These are phyloP conservation scores for Scatophagus argus DNA, from an alignment of 2,113 vertebrate species.

Conservation along the genomic window DNA sequence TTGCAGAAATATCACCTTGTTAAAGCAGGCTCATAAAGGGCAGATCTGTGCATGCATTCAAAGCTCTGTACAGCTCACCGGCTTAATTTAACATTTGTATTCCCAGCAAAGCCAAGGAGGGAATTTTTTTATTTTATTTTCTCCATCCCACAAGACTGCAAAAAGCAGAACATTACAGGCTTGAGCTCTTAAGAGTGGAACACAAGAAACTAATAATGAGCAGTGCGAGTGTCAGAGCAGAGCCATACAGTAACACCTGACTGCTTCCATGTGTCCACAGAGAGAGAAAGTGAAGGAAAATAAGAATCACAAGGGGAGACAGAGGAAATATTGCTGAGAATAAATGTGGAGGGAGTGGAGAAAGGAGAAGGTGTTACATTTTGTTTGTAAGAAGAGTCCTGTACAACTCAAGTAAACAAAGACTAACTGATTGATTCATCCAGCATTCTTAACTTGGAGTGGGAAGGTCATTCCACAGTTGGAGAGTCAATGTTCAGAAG, in stretches of 20 bases:
- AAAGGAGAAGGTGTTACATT: neutral
- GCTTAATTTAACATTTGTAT: conserved; percentile 40
- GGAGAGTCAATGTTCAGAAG: conserved; percentile 10
- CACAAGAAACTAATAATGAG: conserved; percentile 21
- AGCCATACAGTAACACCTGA: conserved; percentile 21
- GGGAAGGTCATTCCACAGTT: conserved; percentile 40
- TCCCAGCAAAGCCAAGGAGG: conserved; percentile 26
- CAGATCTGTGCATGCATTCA: conserved; percentile 29
- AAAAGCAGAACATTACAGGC: conserved; percentile 22
- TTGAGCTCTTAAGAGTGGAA: conserved; percentile 22
- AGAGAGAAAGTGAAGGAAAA: conserved; percentile 24
- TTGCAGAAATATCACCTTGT: conserved; percentile 1
- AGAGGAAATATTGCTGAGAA: conserved; percentile 5
- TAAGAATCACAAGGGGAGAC: conserved; percentile 14
- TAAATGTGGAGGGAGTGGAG: conserved; percentile 1
- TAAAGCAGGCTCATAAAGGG: conserved; percentile 9
- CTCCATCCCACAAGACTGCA: conserved; percentile 7
- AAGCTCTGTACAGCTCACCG: conserved; percentile 5
- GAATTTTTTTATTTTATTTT: conserved; percentile 36
- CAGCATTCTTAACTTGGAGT: conserved; percentile 9
- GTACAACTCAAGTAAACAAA: too few relatives aligned
- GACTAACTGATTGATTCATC: too few relatives aligned
- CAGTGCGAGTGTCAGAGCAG: conserved; percentile 38
- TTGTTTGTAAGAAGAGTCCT: too few relatives aligned
- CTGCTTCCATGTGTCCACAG: conserved; percentile 27